A percentile compares a stretch with the other conserved stretches of the same genome.
Evolutionary conservation across 2,113 vertebrate species (phyloP).

Genomic region (Melanerpes formicivorus): DNA sequence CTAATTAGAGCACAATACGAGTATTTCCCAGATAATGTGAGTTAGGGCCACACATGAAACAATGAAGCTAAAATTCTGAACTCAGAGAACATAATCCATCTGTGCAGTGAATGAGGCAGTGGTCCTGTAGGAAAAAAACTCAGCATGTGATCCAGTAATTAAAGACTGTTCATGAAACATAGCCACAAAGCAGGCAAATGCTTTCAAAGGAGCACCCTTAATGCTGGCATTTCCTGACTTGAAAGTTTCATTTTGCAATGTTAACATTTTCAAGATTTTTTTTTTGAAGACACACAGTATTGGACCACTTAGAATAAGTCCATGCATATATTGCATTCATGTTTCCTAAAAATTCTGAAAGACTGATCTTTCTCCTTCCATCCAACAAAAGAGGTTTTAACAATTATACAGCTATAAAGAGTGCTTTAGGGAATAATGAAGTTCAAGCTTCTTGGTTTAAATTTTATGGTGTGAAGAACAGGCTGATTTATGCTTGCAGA

Average conservation of each 20-base stretch:
- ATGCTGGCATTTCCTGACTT: neutral
- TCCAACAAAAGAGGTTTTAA: neutral
- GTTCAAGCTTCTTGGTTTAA: neutral
- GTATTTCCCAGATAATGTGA: neutral
- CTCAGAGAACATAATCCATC: slow-evolving; percentile 26
- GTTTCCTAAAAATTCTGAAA: neutral
- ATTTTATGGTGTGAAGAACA: neutral
- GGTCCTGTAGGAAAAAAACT: neutral
- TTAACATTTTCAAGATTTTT: neutral
- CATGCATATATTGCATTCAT: neutral
- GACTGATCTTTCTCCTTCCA: neutral
- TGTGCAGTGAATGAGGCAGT: slow-evolving; percentile 7
- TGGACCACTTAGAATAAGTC: neutral
- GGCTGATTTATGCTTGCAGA: neutral
- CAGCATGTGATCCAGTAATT: slow-evolving; percentile 39
- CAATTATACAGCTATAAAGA: neutral
- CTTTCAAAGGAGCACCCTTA: neutral
- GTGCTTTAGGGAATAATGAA: neutral
- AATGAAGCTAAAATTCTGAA: neutral
- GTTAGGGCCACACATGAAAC: neutral
- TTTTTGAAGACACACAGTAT: neutral
- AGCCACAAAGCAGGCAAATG: neutral
- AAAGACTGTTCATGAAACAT: slow-evolving; percentile 25
- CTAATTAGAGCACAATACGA: neutral
- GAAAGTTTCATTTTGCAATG: neutral